Base-by-base conservation (phyloP, 2,888 invertebrate genomes). In the Oithona nana region DNA sequence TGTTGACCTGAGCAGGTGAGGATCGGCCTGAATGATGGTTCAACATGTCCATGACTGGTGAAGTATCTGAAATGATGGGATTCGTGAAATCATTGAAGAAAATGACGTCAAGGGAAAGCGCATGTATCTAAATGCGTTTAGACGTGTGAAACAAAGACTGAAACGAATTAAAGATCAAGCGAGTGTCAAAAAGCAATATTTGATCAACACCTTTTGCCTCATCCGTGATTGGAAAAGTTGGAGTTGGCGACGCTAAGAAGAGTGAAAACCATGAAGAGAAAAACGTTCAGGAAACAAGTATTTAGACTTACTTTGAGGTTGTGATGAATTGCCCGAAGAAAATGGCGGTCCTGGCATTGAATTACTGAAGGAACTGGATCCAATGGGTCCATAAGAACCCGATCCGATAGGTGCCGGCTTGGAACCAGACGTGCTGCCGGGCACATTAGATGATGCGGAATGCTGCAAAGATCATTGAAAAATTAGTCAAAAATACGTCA, bases 41-140 rank as follows among this genome's bases (percentile, higher is more conserved):
- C 6, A 59, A 28, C 28, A 59, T 11, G 29, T 59, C 59, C 59
- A 59, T 59, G n/a, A 59, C 59, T 16, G 59, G 28, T 6, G 59
- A 59, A 49, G 49, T 50, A 22, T 24, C 59, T 39, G 16, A 39
- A 39, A 39, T 16, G 16, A 39, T 6, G 39, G 39, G 39, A 39
- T n/a, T n/a, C n/a, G 8, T 16, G 6, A 39, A 39, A 39, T 11
- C 39, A n/a, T n/a, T n/a, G n/a, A n/a, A n/a, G n/a, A n/a, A n/a
- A n/a, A n/a, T n/a, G n/a, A n/a, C n/a, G n/a, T n/a, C n/a, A n/a
- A n/a, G n/a, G n/a, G n/a, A n/a, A n/a, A n/a, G n/a, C n/a, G n/a
- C n/a, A n/a, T n/a, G n/a, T n/a, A n/a, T n/a, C n/a, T n/a, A n/a
- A n/a, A n/a, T n/a, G n/a, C n/a, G n/a, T n/a, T n/a, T n/a, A n/a